Base-by-base conservation (phyloP, 2,888 invertebrate species). In the Hololepta plana region DNA sequence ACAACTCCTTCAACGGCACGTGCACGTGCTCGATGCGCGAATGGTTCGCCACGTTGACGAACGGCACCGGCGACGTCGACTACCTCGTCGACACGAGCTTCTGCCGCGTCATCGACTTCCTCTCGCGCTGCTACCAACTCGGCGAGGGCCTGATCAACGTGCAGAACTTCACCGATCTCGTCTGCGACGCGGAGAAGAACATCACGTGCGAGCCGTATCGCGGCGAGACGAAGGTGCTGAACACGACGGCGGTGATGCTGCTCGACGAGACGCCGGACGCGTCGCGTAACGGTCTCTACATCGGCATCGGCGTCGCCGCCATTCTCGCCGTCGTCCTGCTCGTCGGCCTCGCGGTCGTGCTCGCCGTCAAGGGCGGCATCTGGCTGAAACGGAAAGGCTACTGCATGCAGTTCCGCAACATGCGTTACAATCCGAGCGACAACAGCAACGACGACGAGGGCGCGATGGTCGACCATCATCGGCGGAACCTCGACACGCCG, bases 81-180 rank as follows among this genome's bases (percentile, higher is more conserved):
- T 49, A 55, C 11, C 60, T 62, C 12, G 48, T 60, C 38, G 53
- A 58, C 27, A 61, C 69, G 25, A 74, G 71, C 43, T 69, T 59
- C 39, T 77, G 77, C 43, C 59, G 63, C 0, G 63, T 75, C 0
- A 60, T 57, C 26, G 46, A 62, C 29, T 52, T 60, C 30, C 51
- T 74, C 11, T 66, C 72, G 3, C 55, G 58, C 20, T 77, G 77
- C 43, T 72, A 71, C 42, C 66, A 70, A 32, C 56, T 71, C 4
- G 63, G 63, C 1, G 64, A 69, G 37, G 72, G 70, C 22, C 65
- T 68, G 31, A 62, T 73, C 44, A 47, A 61, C 28, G 63, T 74
- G 42, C 45, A 57, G 20, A 72, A 71, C 38, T 76, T 70, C 42
- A 61, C 67, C 1, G 57, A 61, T 20, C 51, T 61, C 22, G 63